Evolutionary conservation across 2,888 invertebrate species (phyloP).

Genomic region (Chaetoderma sp.): DNA sequence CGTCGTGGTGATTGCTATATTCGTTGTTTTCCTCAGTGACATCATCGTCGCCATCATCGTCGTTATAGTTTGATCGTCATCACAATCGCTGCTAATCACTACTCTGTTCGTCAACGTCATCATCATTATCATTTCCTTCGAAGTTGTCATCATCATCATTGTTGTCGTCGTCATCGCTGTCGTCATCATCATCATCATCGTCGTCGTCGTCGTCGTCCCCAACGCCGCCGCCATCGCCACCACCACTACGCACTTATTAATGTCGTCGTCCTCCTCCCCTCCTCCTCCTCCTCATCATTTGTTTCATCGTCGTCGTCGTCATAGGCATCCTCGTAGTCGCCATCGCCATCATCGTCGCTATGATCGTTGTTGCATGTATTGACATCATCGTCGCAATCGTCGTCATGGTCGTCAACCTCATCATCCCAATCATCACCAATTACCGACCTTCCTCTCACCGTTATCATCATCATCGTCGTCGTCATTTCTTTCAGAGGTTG

Average conservation of each 20-base stretch:
- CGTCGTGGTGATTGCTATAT: background rate
- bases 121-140: background rate
- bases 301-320: background rate
- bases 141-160: background rate
- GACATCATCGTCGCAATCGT: no score
- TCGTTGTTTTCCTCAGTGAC: background rate
- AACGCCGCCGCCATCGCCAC: no score
- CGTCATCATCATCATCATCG: background rate
- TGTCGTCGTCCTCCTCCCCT: no score
- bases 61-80: background rate
- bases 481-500: no score
- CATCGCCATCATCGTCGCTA: slow-evolving; percentile 1
- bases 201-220: background rate
- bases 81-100: background rate
- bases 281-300: background rate
- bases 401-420: no score
- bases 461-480: no score
- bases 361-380: background rate
- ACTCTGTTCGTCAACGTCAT: background rate
- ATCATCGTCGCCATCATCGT: background rate
- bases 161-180: background rate
- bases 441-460: no score
- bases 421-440: no score
- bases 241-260: no score
- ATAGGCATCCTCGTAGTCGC: background rate